These are phyloP conservation scores for Alectoris magna DNA, from an alignment of 2,797 vertebrate species.

Conservation along the genomic window DNA sequence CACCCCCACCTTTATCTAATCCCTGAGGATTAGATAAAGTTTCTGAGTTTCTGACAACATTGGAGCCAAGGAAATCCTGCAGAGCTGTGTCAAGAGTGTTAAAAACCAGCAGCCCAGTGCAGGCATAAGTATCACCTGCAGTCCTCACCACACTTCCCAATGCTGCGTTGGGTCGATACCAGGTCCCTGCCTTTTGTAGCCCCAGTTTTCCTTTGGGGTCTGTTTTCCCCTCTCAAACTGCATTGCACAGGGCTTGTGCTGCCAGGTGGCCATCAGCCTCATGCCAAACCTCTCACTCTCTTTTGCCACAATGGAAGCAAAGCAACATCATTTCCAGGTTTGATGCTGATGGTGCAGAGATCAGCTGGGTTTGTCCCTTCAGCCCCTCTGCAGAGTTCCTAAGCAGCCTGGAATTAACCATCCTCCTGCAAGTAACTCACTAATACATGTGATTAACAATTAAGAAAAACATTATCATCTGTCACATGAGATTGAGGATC, in stretches of 20 bases:
- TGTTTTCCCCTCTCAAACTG: background rate
- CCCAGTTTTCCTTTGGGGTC: background rate
- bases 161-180: background rate
- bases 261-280: background rate
- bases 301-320: background rate
- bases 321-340: background rate
- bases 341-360: background rate
- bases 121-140: background rate
- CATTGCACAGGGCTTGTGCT: background rate
- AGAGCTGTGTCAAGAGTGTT: background rate
- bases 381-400: conserved; percentile 19
- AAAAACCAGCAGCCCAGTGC: background rate
- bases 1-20: conserved; percentile 4
- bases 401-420: conserved; percentile 16
- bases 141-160: background rate
- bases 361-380: background rate
- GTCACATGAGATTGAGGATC: conserved; percentile 43
- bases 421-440: conserved; percentile 56
- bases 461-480: conserved; percentile 72
- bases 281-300: background rate
- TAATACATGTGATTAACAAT: conserved; percentile 68
- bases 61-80: background rate
- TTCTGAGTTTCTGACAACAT: background rate
- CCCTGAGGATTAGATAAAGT: background rate
- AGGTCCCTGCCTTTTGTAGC: background rate